phyloP scores from a whole-genome alignment of 2,797 vertebrate genomes.

The Acrossocheilus wenchowensis region DNA sequence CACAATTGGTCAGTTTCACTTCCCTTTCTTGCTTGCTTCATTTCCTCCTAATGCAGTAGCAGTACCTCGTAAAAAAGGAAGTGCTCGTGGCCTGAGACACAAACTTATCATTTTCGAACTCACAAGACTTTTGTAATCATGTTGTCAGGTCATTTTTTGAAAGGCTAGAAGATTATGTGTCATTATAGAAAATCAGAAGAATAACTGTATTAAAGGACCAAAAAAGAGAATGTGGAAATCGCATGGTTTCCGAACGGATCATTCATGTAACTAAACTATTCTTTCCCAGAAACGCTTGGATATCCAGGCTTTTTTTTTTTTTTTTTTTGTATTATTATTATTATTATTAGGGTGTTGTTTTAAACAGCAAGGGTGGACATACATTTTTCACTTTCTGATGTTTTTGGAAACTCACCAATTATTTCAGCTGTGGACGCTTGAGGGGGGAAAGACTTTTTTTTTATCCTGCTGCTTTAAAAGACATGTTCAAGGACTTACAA shows the following conservation, averaged over 20 bases:
- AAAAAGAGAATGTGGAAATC: neutral
- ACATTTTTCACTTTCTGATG: constrained; percentile 7
- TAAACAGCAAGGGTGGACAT: constrained; percentile 14
- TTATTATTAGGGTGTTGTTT: constrained; percentile 8
- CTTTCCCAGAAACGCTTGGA: neutral
- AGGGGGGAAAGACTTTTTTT: neutral
- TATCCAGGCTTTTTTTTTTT: too few relatives aligned
- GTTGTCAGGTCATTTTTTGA: neutral
- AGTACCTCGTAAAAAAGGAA: constrained; percentile 53
- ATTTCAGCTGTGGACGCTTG: constrained; percentile 12
- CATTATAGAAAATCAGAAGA: neutral
- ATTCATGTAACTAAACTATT: neutral
- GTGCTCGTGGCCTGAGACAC: neutral
- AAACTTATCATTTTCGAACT: neutral
- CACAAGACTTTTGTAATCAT: constrained; percentile 4
- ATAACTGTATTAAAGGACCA: neutral
- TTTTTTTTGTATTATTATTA: too few relatives aligned
- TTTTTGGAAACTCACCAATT: constrained; percentile 2
- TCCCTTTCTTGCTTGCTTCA: constrained; percentile 51
- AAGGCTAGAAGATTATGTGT: neutral
- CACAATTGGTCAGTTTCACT: constrained; percentile 53
- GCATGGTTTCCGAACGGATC: neutral
- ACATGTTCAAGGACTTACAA: neutral
- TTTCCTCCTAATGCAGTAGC: constrained; percentile 45
- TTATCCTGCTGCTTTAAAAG: constrained; percentile 1